These are phyloP conservation scores for Sebastes oblongus DNA, from an alignment of 2,797 vertebrate genomes.

Conservation along the genomic window DNA sequence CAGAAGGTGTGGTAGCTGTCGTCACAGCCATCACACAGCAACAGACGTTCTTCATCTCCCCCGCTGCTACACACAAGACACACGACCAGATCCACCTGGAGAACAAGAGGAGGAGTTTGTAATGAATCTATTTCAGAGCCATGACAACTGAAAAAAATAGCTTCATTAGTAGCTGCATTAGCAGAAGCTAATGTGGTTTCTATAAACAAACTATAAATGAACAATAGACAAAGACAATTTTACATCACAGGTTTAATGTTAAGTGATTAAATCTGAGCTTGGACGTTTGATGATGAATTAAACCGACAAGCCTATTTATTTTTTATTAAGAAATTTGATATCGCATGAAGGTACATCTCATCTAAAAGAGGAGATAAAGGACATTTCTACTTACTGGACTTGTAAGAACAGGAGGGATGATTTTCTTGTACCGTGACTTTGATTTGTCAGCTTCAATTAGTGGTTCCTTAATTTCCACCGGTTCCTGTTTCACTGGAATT, in stretches of 20 bases:
- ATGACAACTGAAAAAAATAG: not conserved
- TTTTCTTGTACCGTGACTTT: conserved; percentile 89
- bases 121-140: not conserved
- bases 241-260: not conserved
- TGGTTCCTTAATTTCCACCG: conserved; percentile 82
- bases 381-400: conserved; percentile 79
- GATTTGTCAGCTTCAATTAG: conserved; percentile 86
- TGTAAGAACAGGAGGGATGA: conserved; percentile 78
- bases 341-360: not conserved
- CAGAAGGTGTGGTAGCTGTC: conserved; percentile 99
- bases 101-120: not conserved
- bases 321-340: not conserved
- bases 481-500: conserved; percentile 84
- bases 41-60: conserved; percentile 91
- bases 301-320: not conserved
- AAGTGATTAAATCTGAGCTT: not conserved
- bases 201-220: not conserved
- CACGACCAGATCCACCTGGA: conserved; percentile 94
- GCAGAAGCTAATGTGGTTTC: not conserved
- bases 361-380: not conserved
- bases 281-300: not conserved
- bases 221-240: not conserved
- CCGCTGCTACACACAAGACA: conserved; percentile 94
- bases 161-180: not conserved
- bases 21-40: conserved; percentile 96